Percentiles rank a stretch among this genome's conserved stretches.
phyloP scores from a whole-genome alignment of 2,113 vertebrate genomes.

The Leuciscus idus region DNA sequence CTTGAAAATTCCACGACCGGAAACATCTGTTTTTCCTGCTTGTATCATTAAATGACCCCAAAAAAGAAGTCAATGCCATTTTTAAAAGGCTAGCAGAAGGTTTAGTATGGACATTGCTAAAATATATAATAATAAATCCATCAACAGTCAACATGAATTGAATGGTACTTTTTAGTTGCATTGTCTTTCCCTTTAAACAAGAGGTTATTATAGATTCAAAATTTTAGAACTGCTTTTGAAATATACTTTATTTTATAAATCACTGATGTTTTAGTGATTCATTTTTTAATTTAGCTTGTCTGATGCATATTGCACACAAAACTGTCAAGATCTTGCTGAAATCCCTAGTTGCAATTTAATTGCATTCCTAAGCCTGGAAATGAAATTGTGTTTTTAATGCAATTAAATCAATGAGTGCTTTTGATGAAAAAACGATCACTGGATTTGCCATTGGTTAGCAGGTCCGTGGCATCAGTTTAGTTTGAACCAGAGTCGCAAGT shows the following conservation, averaged over 20 bases:
- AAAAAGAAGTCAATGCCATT: not conserved
- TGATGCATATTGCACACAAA: not conserved
- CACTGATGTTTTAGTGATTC: not conserved
- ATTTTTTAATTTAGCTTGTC: not conserved
- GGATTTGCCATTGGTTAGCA: too few relatives aligned
- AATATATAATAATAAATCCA: not conserved
- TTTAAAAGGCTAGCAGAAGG: not conserved
- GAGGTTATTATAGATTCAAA: not conserved
- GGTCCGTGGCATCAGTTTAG: too few relatives aligned
- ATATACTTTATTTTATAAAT: not conserved
- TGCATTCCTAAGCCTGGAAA: not conserved
- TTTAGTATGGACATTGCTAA: not conserved
- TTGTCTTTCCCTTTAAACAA: not conserved
- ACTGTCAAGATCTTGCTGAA: not conserved
- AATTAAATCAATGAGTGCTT: not conserved
- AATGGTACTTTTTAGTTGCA: not conserved
- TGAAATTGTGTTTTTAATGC: not conserved
- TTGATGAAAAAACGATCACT: too few relatives aligned
- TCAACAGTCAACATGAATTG: not conserved
- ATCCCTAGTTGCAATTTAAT: not conserved
- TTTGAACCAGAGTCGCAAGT: too few relatives aligned
- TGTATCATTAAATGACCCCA: not conserved
- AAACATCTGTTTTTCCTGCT: conserved; percentile 33
- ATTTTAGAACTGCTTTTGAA: not conserved
- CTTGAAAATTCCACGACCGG: not conserved